These are phyloP conservation scores for Idaea dimidiata DNA, from an alignment of 2,888 invertebrate species.

Conservation along the genomic window DNA sequence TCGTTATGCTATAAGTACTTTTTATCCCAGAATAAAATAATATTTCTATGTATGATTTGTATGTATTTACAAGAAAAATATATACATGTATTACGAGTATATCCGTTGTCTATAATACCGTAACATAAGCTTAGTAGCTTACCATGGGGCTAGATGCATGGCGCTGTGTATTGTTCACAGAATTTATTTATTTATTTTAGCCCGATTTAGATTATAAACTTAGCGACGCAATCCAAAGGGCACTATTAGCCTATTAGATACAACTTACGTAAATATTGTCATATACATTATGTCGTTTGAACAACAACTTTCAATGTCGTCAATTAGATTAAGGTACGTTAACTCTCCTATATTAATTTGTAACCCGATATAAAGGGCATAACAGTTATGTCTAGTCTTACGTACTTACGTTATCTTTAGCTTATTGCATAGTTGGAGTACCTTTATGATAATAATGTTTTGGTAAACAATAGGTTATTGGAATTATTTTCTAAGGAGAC, in stretches of 20 bases:
- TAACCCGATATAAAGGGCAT: background rate
- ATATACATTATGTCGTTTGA: background rate
- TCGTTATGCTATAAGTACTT: too few relatives aligned
- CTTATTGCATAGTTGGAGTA: slow-evolving; percentile 1
- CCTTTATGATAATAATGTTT: slow-evolving; percentile 3
- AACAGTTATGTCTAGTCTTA: background rate
- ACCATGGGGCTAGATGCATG: too few relatives aligned
- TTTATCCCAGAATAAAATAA: too few relatives aligned
- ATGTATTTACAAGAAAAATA: too few relatives aligned
- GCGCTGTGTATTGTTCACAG: too few relatives aligned
- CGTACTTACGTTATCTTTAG: background rate
- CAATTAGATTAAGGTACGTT: background rate
- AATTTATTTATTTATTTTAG: too few relatives aligned
- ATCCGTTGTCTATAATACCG: too few relatives aligned
- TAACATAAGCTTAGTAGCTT: too few relatives aligned
- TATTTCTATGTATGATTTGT: too few relatives aligned
- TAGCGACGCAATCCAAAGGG: background rate
- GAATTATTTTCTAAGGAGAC: too few relatives aligned
- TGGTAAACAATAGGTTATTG: background rate
- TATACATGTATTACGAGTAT: too few relatives aligned
- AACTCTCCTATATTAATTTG: background rate
- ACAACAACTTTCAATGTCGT: background rate
- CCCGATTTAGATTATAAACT: background rate
- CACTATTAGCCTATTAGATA: background rate
- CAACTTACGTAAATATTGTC: background rate